A percentile compares a stretch with the other conserved stretches of the same genome.
Evolutionary conservation across 2,113 vertebrate genomes (phyloP).

Genomic region (Sturnus vulgaris): DNA sequence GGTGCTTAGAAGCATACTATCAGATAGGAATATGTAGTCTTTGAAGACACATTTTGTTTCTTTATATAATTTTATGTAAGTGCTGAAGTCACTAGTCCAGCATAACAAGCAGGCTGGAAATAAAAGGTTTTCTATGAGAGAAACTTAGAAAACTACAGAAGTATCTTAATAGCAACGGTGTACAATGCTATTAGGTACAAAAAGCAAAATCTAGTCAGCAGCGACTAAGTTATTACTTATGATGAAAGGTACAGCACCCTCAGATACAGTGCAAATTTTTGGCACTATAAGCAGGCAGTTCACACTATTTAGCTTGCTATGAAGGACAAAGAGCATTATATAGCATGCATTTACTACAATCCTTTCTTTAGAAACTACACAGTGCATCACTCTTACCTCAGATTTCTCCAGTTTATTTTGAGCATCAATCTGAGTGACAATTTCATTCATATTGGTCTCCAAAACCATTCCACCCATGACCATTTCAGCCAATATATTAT

Average conservation of each 20-base stretch:
- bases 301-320: neutral
- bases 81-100: neutral
- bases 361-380: slow-evolving; percentile 18
- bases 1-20: neutral
- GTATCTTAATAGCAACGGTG: neutral
- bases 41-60: neutral
- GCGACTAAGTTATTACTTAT: neutral
- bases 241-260: neutral
- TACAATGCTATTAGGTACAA: neutral
- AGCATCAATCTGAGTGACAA: slow-evolving; percentile 95
- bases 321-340: slow-evolving; percentile 15
- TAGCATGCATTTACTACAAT: slow-evolving; percentile 48
- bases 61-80: neutral
- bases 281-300: neutral
- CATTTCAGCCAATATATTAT: slow-evolving; percentile 99
- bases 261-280: neutral
- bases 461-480: slow-evolving; percentile 99
- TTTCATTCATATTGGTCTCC: slow-evolving; percentile 99
- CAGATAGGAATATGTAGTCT: neutral
- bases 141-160: neutral
- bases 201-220: neutral
- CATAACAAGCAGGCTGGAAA: neutral
- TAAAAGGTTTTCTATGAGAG: neutral
- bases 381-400: slow-evolving; percentile 82
- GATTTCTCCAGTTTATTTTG: slow-evolving; percentile 99